Evolutionary conservation across 2,888 invertebrate species (phyloP).

Genomic region (Apodemia hepburni): DNA sequence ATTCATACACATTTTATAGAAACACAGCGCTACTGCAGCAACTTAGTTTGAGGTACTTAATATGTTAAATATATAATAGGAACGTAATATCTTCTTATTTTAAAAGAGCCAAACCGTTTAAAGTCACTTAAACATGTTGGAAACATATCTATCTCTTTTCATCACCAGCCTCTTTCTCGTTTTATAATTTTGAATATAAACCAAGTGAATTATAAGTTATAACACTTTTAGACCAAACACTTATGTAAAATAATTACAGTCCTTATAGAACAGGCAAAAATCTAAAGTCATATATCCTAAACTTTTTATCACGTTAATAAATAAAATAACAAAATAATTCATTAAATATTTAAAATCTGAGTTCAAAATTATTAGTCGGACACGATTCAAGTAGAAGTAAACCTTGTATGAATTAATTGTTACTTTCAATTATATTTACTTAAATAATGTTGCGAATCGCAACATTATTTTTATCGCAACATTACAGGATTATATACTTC

Average conservation of each 20-base stretch:
- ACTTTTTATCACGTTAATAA: conserved; percentile 1
- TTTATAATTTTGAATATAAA: neutral
- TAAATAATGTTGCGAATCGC: too few relatives aligned
- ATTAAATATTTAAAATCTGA: conserved; percentile 3
- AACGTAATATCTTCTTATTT: conserved; percentile 54
- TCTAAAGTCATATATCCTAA: neutral
- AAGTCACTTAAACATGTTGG: conserved; percentile 7
- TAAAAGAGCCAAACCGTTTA: conserved; percentile 25
- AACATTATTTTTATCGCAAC: too few relatives aligned
- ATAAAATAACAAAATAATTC: neutral
- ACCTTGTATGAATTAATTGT: neutral
- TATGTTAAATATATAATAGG: conserved; percentile 53
- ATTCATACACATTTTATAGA: conserved; percentile 7
- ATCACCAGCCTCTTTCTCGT: neutral
- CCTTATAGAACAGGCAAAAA: neutral
- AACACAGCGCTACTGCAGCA: conserved; percentile 16
- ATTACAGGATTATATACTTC: too few relatives aligned
- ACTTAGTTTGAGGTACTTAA: conserved; percentile 33
- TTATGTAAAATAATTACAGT: neutral
- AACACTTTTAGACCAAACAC: neutral
- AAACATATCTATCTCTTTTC: neutral
- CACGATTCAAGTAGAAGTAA: neutral
- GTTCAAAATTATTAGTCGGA: neutral
- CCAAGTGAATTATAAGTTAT: neutral
- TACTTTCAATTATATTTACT: neutral